A percentile compares a stretch with the other conserved stretches of the same genome.
phyloP scores from a whole-genome alignment of 2,797 vertebrate species.

The Hydrophis major region DNA sequence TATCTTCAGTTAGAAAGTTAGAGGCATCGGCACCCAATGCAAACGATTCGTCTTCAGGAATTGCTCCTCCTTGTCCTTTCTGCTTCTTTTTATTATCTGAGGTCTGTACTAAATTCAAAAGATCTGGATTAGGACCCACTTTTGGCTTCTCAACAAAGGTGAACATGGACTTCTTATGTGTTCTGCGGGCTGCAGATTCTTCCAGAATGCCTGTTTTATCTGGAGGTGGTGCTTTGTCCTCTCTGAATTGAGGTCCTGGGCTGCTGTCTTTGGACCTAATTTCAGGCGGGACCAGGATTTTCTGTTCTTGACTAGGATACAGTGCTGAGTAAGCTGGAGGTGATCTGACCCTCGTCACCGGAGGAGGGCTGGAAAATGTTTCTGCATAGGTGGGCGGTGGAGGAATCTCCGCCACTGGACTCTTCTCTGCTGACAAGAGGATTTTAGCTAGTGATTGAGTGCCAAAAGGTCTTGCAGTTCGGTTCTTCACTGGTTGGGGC shows the following conservation, averaged over 20 bases:
- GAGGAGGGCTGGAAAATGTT: conserved; percentile 75
- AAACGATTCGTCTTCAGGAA: conserved; percentile 85
- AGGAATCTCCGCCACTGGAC: conserved; percentile 68
- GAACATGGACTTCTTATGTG: conserved; percentile 90
- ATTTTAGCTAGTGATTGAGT: conserved; percentile 45
- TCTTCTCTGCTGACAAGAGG: conserved; percentile 39
- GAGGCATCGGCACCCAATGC: conserved; percentile 93
- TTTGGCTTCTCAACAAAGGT: conserved; percentile 95
- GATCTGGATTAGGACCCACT: conserved; percentile 89
- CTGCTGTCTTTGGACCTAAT: conserved; percentile 57
- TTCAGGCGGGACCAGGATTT: conserved; percentile 69
- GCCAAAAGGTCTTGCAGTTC: conserved; percentile 91
- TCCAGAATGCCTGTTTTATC: conserved; percentile 89
- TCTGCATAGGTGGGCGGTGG: conserved; percentile 81
- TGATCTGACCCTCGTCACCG: conserved; percentile 67
- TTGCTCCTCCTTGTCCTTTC: conserved; percentile 75
- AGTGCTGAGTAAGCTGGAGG: conserved; percentile 74
- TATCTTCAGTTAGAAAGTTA: conserved; percentile 82
- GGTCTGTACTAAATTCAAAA: conserved; percentile 92
- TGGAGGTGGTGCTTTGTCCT: background rate
- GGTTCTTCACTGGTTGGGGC: conserved; percentile 79
- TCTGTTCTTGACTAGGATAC: conserved; percentile 73
- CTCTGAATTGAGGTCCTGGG: conserved; percentile 44
- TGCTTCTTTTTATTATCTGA: conserved; percentile 85
- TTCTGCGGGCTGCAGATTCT: conserved; percentile 75